Percentiles rank a stretch among this genome's conserved stretches.
These are phyloP conservation scores for Cladorhizidae sp. DNA, from an alignment of 37 sponge, comb jelly and placozoan genomes.

Conservation along the genomic window DNA sequence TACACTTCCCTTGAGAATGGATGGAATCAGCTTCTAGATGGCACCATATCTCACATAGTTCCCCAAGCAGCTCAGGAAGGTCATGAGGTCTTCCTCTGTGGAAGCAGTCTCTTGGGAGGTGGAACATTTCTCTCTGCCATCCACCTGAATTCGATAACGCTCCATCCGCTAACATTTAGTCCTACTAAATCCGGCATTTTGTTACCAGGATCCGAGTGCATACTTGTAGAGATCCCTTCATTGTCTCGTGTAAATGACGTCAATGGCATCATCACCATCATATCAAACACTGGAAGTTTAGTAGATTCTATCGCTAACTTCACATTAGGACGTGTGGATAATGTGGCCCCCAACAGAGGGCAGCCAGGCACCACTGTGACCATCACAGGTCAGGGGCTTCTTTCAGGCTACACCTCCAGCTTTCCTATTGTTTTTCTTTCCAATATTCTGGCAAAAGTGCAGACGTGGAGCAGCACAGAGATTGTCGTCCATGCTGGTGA, in stretches of 20 bases:
- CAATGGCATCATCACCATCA: background rate
- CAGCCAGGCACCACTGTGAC: slow-evolving; percentile 71
- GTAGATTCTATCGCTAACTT: slow-evolving; percentile 30
- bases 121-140: slow-evolving; percentile 29
- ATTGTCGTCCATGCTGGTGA: slow-evolving; percentile 30
- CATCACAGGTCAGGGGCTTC: slow-evolving; percentile 56
- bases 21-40: slow-evolving; percentile 65
- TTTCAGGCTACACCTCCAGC: slow-evolving; percentile 48
- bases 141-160: background rate
- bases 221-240: slow-evolving; percentile 28
- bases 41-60: slow-evolving; percentile 32
- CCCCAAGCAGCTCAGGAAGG: slow-evolving; percentile 50
- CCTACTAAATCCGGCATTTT: background rate
- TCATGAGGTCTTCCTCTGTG: slow-evolving; percentile 35
- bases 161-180: background rate
- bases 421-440: slow-evolving; percentile 30
- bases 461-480: background rate
- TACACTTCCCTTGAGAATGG: slow-evolving; percentile 3
- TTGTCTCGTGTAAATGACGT: background rate
- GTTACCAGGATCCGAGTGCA: slow-evolving; percentile 27
- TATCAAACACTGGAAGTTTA: slow-evolving; percentile 61
- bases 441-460: slow-evolving; percentile 31
- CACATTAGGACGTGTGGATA: slow-evolving; percentile 33
- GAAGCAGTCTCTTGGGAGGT: slow-evolving; percentile 49
- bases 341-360: slow-evolving; percentile 45